These are phyloP conservation scores for Molossus alvarezi DNA, from an alignment of 2,797 vertebrate species.

Conservation along the genomic window DNA sequence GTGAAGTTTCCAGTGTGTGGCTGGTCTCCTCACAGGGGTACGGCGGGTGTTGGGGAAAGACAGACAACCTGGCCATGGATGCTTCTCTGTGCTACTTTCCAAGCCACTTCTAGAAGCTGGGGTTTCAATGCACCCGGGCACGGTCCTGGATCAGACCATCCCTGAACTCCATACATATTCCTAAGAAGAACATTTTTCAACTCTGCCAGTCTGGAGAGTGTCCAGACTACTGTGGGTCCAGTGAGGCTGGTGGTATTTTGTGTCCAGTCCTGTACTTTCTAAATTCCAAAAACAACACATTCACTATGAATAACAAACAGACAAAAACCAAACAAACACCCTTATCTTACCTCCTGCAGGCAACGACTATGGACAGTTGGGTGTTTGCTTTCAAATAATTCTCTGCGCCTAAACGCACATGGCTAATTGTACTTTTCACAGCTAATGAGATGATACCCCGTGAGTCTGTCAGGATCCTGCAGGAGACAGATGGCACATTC, in stretches of 20 bases:
- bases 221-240: not conserved
- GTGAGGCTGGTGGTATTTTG: not conserved
- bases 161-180: not conserved
- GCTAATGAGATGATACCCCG: not conserved
- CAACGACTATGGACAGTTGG: not conserved
- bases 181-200: not conserved
- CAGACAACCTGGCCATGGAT: not conserved
- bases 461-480: not conserved
- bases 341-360: not conserved
- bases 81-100: not conserved
- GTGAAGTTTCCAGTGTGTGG: not conserved
- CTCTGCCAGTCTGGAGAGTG: not conserved
- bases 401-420: no score
- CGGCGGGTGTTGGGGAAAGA: not conserved
- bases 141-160: not conserved
- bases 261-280: not conserved
- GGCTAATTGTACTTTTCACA: not conserved
- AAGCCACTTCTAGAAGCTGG: not conserved
- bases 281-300: not conserved
- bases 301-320: not conserved
- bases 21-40: not conserved
- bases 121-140: fast-evolving
- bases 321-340: not conserved
- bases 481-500: not conserved
- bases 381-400: not conserved